Base-by-base conservation (phyloP, 2,113 vertebrate genomes). In the Podarcis muralis region DNA sequence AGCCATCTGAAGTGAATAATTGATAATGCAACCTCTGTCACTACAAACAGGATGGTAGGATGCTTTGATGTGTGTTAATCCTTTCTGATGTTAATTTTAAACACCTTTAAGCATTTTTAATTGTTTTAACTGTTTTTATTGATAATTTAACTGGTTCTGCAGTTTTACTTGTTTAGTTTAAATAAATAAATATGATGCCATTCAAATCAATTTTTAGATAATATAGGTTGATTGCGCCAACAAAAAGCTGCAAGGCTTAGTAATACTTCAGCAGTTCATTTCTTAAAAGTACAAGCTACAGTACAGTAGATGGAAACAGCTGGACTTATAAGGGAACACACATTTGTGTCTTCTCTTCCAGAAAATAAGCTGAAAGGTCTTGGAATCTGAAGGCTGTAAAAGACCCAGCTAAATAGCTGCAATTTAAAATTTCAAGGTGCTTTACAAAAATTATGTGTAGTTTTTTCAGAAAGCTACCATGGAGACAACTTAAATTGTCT, bases 361-460 rank as follows among this genome's bases (percentile, higher is more conserved):
- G 18, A 71, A 83, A 83, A 71, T 71, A n/a, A 35, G 4, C 81
- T 84, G 82, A 43, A 53, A 53, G 16, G 27, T 16, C 66, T 71
- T 84, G 27, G 32, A 71, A 71, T 72, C 37, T 74, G 9, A 15
- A 43, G 40, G 71, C n/a, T 84, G 83, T 68, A 84, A 57, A 84
- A 74, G 30, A 18, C 66, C 5, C n/a, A 72, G n/a, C n/a, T 59
- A 74, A 83, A 75, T 16, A 2, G 43, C n/a, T 84, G 48, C 32
- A 75, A 84, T 84, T 84, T 84, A 84, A 48, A 74, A 35, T 35
- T 84, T 75, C 69, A 74, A 75, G 53, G 43, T 84, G 69, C 48
- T 74, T 84, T 35, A 57, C n/a, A 74, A 84, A 84, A 74, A 75
- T 59, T 59, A 75, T 59, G 48, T 53, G 66, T 59, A 12, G 43